phyloP scores from a whole-genome alignment of 1,140 invertebrate species.

The Batillaria attramentaria region DNA sequence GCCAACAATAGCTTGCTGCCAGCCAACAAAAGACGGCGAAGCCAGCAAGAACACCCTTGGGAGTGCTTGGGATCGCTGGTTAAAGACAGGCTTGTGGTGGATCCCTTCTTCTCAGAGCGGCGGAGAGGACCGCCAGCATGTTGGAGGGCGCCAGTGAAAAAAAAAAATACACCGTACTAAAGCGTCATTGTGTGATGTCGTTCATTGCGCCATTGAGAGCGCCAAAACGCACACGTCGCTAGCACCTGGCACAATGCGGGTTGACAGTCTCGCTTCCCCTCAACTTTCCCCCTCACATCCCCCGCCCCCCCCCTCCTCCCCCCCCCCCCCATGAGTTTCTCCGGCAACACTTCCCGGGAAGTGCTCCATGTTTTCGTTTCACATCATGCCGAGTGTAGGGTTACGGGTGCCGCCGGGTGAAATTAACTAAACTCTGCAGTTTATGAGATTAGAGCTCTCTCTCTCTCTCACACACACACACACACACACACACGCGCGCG shows the following conservation, averaged over 20 bases:
- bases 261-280: not conserved
- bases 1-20: no score
- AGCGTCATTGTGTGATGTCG: not conserved
- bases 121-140: not conserved
- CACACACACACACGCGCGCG: constrained; percentile 10
- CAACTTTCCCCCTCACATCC: not conserved
- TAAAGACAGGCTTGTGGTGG: no score
- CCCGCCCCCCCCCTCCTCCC: not conserved
- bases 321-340: not conserved
- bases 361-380: not conserved
- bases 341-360: not conserved
- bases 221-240: not conserved
- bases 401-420: not conserved
- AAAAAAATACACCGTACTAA: not conserved
- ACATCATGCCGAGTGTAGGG: not conserved
- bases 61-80: no score
- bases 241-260: not conserved
- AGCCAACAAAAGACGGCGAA: no score
- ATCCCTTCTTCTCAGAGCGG: not conserved
- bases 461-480: not conserved
- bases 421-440: not conserved
- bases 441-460: no score
- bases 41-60: no score
- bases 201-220: not conserved
- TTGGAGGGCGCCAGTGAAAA: not conserved